phyloP scores from a whole-genome alignment of 2,888 invertebrate genomes.

The Ischnus inquisitorius region DNA sequence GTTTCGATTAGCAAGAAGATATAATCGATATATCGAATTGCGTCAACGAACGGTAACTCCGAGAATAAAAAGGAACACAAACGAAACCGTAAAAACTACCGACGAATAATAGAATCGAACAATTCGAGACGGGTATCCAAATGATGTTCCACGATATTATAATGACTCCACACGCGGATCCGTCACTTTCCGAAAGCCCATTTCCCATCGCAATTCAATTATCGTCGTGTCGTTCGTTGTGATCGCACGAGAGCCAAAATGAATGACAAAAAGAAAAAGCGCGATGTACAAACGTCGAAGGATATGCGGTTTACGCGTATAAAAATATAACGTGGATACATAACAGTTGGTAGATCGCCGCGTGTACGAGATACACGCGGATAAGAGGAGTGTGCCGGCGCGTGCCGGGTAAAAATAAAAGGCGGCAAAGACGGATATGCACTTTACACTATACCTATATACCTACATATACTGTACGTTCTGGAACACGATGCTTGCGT shows the following conservation, averaged over 20 bases:
- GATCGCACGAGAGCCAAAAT: not conserved
- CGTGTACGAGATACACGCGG: conserved; percentile 73
- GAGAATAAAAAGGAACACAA: too few relatives aligned
- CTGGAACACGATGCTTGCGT: conserved; percentile 35
- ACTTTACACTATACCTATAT: conserved; percentile 11
- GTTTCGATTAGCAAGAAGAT: too few relatives aligned
- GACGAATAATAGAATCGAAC: not conserved
- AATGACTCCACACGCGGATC: not conserved
- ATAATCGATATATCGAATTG: too few relatives aligned
- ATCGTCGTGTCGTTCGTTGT: conserved; percentile 33
- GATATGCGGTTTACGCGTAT: conserved; percentile 52
- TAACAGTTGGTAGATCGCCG: conserved; percentile 78
- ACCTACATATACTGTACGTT: conserved; percentile 35
- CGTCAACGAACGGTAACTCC: too few relatives aligned
- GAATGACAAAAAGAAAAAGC: conserved; percentile 9
- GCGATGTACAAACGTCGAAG: conserved; percentile 3
- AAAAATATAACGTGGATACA: conserved; percentile 72
- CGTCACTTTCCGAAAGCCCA: not conserved
- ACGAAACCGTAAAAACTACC: not conserved
- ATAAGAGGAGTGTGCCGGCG: conserved; percentile 73
- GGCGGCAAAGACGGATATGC: conserved; percentile 64
- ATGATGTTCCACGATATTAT: not conserved
- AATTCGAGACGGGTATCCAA: not conserved
- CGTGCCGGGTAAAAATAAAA: conserved; percentile 77
- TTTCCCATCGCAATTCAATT: conserved; percentile 22